These are phyloP conservation scores for Lochmaea crataegi DNA, from an alignment of 2,888 invertebrate species.

Conservation along the genomic window DNA sequence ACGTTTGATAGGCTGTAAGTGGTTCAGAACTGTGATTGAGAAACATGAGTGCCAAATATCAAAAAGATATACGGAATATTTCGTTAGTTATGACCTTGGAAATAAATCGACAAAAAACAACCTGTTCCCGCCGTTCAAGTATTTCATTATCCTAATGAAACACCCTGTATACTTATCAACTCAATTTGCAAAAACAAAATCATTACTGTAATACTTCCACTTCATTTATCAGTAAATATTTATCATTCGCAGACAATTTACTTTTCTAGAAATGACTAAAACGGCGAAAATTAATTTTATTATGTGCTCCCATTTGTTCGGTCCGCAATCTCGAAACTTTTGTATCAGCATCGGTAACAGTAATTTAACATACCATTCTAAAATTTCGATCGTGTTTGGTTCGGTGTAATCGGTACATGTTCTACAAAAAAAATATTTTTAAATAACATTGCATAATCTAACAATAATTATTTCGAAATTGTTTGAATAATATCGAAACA, in stretches of 20 bases:
- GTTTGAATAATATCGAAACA: neutral
- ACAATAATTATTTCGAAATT: neutral
- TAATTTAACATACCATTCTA: neutral
- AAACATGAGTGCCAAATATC: too few relatives aligned
- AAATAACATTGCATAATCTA: too few relatives aligned
- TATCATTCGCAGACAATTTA: constrained; percentile 1
- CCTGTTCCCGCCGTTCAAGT: too few relatives aligned
- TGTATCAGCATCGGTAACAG: neutral
- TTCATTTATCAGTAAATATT: neutral
- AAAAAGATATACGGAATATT: too few relatives aligned
- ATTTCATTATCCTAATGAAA: too few relatives aligned
- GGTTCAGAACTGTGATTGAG: too few relatives aligned
- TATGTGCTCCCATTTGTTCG: neutral
- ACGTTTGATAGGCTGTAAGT: too few relatives aligned
- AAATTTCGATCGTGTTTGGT: neutral
- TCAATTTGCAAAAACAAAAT: neutral
- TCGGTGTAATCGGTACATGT: neutral
- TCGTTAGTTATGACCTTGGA: too few relatives aligned
- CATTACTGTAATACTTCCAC: neutral
- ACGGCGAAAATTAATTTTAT: neutral
- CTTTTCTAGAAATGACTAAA: neutral
- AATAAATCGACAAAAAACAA: too few relatives aligned
- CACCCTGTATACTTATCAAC: too few relatives aligned
- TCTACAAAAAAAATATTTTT: too few relatives aligned
- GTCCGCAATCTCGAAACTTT: neutral